A percentile compares a stretch with the other conserved stretches of the same genome.
phyloP scores from a whole-genome alignment of 2,888 invertebrate genomes.

The Unio pictorum region DNA sequence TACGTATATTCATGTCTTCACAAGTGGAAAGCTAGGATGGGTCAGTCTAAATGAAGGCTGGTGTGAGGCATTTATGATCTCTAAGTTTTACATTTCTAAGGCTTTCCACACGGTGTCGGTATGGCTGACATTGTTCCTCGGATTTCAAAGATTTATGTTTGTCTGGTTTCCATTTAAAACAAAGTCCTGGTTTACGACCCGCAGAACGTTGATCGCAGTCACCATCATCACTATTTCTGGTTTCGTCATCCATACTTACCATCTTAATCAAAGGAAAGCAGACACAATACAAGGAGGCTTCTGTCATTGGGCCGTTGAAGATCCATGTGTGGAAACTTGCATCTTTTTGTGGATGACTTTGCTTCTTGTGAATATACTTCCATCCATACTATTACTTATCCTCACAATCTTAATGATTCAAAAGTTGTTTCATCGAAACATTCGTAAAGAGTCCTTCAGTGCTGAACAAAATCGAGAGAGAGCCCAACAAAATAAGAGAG shows the following conservation, averaged over 20 bases:
- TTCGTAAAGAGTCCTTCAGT: constrained; percentile 13
- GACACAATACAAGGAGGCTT: constrained; percentile 1
- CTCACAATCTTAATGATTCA: constrained; percentile 21
- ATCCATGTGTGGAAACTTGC: constrained; percentile 11
- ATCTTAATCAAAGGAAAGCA: constrained; percentile 11
- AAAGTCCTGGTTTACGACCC: constrained; percentile 13
- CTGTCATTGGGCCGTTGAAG: constrained; percentile 13
- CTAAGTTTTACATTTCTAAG: constrained; percentile 17
- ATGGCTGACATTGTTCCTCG: constrained; percentile 35
- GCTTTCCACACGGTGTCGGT: constrained; percentile 33
- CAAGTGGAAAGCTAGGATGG: too few relatives aligned
- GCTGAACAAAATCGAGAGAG: constrained; percentile 11
- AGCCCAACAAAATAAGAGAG: constrained; percentile 18
- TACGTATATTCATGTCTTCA: constrained; percentile 16
- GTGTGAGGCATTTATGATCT: constrained; percentile 20
- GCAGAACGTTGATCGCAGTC: constrained; percentile 6
- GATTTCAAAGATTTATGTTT: constrained; percentile 30
- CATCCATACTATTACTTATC: constrained; percentile 22
- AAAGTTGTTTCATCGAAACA: constrained; percentile 10
- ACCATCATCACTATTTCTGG: constrained; percentile 11
- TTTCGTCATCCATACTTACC: constrained; percentile 19
- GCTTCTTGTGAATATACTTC: constrained; percentile 20
- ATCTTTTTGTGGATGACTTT: constrained; percentile 17
- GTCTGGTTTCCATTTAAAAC: constrained; percentile 24
- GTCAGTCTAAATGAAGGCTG: constrained; percentile 11